Evolutionary conservation across 2,113 vertebrate species (phyloP), one percentile per base, ranked within the genome.

Genomic region (Eclectus roratus): DNA sequence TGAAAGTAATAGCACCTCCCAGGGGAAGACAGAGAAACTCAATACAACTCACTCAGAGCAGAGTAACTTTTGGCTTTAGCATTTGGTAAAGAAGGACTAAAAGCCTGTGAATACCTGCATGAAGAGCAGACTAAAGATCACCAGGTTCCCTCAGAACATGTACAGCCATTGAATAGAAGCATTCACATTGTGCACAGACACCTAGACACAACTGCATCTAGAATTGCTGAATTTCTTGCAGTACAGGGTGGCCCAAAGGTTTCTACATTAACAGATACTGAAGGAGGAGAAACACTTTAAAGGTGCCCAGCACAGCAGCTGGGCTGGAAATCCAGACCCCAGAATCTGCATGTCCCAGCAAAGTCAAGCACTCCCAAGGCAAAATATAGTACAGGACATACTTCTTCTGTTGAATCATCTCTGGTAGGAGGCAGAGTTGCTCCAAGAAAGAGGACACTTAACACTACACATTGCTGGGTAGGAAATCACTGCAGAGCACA

Each of bases 131-230:
- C 24, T 71, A 23, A 66, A 71, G 43, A 68, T 1, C 0, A 66
- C 8, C 63, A 71, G 31, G 18, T 4, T 80, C 23, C 64, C 43
- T 33, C 20, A 14, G 19, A 70, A 90, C 43, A 71, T 16, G 4
- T 10, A 74, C 37, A 82, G 29, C 27, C 81, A 27, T 5, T 39
- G 79, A 85, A 28, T 2, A 72, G 72, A 83, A 84, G 43, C 21
- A 53, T 7, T 31, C 13, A 0, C 55, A 35, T 1, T 47, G 20
- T 17, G 14, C 5, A 4, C 27, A 58, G 28, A 77, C 2, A 60
- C 21, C 19, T 47, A 33, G 37, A 44, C 55, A 50, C 7, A 3
- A 41, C 0, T 2, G 1, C 16, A 80, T 15, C n/a, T 24, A 15
- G 56, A 58, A 58, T 16, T 58, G 56, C 33, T 35, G 33, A 58